Base-by-base conservation (phyloP, 2,797 vertebrate species). In the Trachurus trachurus region DNA sequence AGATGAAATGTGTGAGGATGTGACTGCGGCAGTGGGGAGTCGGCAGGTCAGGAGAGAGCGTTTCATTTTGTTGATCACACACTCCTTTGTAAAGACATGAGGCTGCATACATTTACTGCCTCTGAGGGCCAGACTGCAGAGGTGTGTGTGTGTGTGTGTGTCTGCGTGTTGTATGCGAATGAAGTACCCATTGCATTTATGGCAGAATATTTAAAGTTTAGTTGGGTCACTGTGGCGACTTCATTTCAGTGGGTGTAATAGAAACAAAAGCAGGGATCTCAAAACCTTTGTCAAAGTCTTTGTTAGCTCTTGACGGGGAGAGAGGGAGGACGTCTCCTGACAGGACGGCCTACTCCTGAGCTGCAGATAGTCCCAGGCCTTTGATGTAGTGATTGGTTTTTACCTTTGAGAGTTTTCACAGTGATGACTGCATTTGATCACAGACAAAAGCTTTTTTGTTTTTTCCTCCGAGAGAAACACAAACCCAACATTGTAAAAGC, bases 71-170 rank as follows among this genome's bases (percentile, higher is more conserved):
- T 54, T 59, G 19, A 78, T 47, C 63, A 40, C 9, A 58, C n/a
- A 37, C 21, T 16, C 63, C 16, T 49, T 22, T 61, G 19, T 40
- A 15, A 65, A 68, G 37, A 26, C 53, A 47, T 44, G 63, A 60
- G 52, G 26, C 64, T 59, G 80, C 61, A 74, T 64, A 37, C 37
- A 42, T 65, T 71, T 29, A 19, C 66, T 53, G 57, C 17, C 60
- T 71, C 47, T 40, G 39, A 80, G 74, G 45, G 21, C 49, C 50
- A 49, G 22, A 47, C 63, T 69, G 54, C 37, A n/a, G 29, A n/a
- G 0, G 12, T 22, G n/a, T 70, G 22, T 64, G 8, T 22, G n/a
- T 70, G 22, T 64, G 8, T 68, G 4, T 16, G 22, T 6, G 12
- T 26, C 10, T 40, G 17, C 22, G 6, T 0, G 15, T 17, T 45